These are phyloP conservation scores for Julus scanicus DNA, from an alignment of 2,888 invertebrate species.

Conservation along the genomic window DNA sequence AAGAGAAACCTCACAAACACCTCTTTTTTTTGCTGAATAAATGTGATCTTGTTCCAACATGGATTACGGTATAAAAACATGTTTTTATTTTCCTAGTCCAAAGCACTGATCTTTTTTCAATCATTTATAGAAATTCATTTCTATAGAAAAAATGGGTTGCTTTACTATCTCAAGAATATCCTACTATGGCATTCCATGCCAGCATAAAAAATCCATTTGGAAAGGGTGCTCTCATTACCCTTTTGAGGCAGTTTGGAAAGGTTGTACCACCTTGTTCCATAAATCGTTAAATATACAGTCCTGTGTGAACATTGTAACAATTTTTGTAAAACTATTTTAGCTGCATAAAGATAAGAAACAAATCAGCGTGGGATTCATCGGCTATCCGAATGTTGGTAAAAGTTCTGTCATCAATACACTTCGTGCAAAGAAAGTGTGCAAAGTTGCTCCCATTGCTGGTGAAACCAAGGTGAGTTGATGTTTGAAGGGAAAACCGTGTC, in stretches of 20 bases:
- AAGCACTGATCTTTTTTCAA: neutral
- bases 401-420: slow-evolving; percentile 98
- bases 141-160: slow-evolving; percentile 90
- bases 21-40: slow-evolving; percentile 97
- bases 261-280: slow-evolving; percentile 60
- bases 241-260: slow-evolving; percentile 94
- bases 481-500: slow-evolving; percentile 22
- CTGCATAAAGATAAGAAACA: slow-evolving; percentile 96
- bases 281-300: neutral
- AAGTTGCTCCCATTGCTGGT: slow-evolving; percentile 97
- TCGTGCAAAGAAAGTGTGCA: slow-evolving; percentile 96
- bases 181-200: slow-evolving; percentile 98
- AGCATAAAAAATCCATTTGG: slow-evolving; percentile 99
- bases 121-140: neutral
- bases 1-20: slow-evolving; percentile 97
- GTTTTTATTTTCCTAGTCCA: neutral
- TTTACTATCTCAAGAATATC: slow-evolving; percentile 92
- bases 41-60: slow-evolving; percentile 87
- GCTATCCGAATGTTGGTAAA: slow-evolving; percentile 99
- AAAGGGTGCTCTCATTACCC: slow-evolving; percentile 95
- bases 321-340: slow-evolving; percentile 60
- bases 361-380: slow-evolving; percentile 98
- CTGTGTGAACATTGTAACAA: neutral
- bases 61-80: slow-evolving; percentile 79
- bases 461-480: slow-evolving; percentile 69